Evolutionary conservation across 2,797 vertebrate genomes (phyloP), one percentile per base, ranked within the genome.

Genomic region (Setipinna tenuifilis): DNA sequence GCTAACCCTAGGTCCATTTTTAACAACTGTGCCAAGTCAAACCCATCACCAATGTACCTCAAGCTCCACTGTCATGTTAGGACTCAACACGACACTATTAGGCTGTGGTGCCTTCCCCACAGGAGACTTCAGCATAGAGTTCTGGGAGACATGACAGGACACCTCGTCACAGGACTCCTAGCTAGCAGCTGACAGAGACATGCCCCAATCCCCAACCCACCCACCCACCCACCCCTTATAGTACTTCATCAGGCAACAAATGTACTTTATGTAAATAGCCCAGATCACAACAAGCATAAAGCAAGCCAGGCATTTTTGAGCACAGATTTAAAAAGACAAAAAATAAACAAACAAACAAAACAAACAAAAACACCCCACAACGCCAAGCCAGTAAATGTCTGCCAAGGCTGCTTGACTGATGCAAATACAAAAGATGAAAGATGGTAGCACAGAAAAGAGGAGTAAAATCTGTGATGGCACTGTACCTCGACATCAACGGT

Each of bases 21-120:
- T 23, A 71, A 35, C 12, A 71, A 71, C 25, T 71, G 12, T 71
- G 28, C 25, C 14, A 71, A 54, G 48, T 65, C n/a, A 58, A 68
- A 68, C 62, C 62, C 23, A 28, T 68, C 62, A 68, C 62, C 62
- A 68, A 71, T 28, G 62, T 91, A 95, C 95, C 93, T 93, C 92
- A 2, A 95, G 81, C 87, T 95, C 95, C 61, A 95, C 85, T 0
- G 95, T 96, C n/a, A 93, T 88, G n/a, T 96, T 96, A 17, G 95
- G 91, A 9, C 83, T 87, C 5, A 68, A 84, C 61, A 65, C 95
- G 68, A 95, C 78, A 0, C 95, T 88, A 58, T 95, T 95, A 2
- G 93, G 92, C 16, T 83, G 85, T 0, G 86, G 84, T 83, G 87
- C 92, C 89, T 95, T 96, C 84, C 92, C 90, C 0, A 90, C 88